phyloP scores from a whole-genome alignment of 1,140 invertebrate species.

The Nymphalis io region DNA sequence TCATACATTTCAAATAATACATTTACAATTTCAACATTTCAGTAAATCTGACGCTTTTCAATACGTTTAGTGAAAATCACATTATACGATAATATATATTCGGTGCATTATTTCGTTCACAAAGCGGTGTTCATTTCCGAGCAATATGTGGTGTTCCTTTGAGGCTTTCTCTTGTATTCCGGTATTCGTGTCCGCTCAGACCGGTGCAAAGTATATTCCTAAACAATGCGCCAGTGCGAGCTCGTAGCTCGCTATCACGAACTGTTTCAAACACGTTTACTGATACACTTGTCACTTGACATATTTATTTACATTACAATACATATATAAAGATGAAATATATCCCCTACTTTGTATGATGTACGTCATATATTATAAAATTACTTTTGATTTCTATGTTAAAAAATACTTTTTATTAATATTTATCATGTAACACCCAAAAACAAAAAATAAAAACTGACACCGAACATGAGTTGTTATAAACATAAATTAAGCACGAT shows the following conservation, averaged over 20 bases:
- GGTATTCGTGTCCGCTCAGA: slow-evolving; percentile 7
- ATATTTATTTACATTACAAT: no score
- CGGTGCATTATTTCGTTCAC: slow-evolving; percentile 12
- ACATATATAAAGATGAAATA: no score
- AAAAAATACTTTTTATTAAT: no score
- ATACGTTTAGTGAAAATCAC: slow-evolving; percentile 5
- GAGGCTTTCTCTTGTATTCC: slow-evolving; percentile 4
- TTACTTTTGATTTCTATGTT: no score
- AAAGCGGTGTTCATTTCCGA: slow-evolving; percentile 14
- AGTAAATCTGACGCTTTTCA: neutral
- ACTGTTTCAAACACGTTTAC: neutral
- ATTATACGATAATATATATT: neutral
- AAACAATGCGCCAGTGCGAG: neutral
- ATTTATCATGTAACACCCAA: no score
- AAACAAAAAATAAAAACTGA: no score
- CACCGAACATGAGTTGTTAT: no score
- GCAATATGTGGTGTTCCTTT: slow-evolving; percentile 13
- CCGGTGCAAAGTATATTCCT: neutral
- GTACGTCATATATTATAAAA: no score
- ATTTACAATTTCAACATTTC: neutral
- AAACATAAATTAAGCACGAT: no score
- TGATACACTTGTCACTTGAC: neutral
- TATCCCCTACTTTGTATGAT: no score
- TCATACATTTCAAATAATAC: neutral
- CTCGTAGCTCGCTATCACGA: neutral